phyloP scores from a whole-genome alignment of 2,113 vertebrate genomes.

The Callopanchax toddi region DNA sequence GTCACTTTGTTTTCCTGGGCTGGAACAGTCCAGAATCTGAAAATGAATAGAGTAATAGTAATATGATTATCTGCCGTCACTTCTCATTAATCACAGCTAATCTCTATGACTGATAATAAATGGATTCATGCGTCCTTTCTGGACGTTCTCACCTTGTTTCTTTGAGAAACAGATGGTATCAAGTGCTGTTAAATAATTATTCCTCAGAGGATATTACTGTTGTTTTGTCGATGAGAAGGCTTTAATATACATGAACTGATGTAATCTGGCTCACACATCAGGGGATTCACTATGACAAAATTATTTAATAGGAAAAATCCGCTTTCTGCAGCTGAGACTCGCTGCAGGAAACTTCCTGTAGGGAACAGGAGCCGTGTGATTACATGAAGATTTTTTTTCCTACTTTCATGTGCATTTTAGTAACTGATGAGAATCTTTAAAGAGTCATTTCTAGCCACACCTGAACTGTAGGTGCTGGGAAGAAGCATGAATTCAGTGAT shows the following conservation, averaged over 20 bases:
- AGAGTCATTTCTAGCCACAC: neutral
- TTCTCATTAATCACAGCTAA: slow-evolving; percentile 66
- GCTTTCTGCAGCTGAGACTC: neutral
- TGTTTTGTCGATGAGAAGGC: slow-evolving; percentile 42
- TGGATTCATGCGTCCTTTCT: slow-evolving; percentile 63
- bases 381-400: slow-evolving; percentile 1
- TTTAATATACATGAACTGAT: slow-evolving; percentile 51
- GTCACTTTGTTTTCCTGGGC: slow-evolving; percentile 67
- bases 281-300: slow-evolving; percentile 40
- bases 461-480: neutral
- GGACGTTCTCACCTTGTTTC: slow-evolving; percentile 60
- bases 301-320: slow-evolving; percentile 11
- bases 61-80: slow-evolving; percentile 64
- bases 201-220: slow-evolving; percentile 34
- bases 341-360: slow-evolving; percentile 8
- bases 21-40: slow-evolving; percentile 60
- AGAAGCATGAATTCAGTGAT: slow-evolving; percentile 11
- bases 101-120: slow-evolving; percentile 60
- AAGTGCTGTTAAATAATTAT: slow-evolving; percentile 51
- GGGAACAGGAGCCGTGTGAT: neutral
- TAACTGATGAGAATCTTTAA: slow-evolving; percentile 10
- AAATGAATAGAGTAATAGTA: slow-evolving; percentile 68
- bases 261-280: slow-evolving; percentile 31
- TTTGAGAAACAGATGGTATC: slow-evolving; percentile 61
- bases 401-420: slow-evolving; percentile 3